Evolutionary conservation across 2,888 invertebrate species (phyloP).

Genomic region (Liposcelis brunnea): DNA sequence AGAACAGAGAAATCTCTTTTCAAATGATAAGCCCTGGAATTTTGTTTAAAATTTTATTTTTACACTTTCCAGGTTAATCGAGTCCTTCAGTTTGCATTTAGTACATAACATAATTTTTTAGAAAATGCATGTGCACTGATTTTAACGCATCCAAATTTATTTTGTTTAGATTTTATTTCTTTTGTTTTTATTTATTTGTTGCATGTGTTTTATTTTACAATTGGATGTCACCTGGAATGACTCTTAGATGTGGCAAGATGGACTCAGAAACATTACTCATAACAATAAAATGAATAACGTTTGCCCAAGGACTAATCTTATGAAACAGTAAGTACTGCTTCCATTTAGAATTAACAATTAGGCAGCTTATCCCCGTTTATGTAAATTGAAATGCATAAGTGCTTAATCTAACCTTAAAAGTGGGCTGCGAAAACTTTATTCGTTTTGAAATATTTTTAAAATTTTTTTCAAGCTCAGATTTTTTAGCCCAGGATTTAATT

Average conservation of each 20-base stretch:
- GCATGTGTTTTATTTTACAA: constrained; percentile 24
- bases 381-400: background rate
- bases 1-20: no score
- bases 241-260: constrained; percentile 78
- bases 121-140: no score
- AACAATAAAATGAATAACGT: constrained; percentile 94
- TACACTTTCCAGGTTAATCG: no score
- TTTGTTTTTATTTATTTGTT: constrained; percentile 19
- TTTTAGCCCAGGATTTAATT: no score
- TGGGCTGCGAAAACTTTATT: background rate
- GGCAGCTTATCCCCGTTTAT: background rate
- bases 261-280: constrained; percentile 77
- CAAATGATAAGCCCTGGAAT: no score
- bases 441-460: constrained; percentile 3
- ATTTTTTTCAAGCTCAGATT: no score
- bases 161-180: constrained; percentile 13
- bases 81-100: no score
- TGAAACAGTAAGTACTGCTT: constrained; percentile 83
- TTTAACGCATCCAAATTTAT: constrained; percentile 4
- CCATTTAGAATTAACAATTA: background rate
- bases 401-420: constrained; percentile 1
- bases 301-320: constrained; percentile 84
- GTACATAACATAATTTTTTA: no score
- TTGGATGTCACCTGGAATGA: constrained; percentile 23
- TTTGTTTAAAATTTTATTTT: no score